These are phyloP conservation scores for Synchiropus splendidus DNA, from an alignment of 2,113 vertebrate genomes.

Conservation along the genomic window DNA sequence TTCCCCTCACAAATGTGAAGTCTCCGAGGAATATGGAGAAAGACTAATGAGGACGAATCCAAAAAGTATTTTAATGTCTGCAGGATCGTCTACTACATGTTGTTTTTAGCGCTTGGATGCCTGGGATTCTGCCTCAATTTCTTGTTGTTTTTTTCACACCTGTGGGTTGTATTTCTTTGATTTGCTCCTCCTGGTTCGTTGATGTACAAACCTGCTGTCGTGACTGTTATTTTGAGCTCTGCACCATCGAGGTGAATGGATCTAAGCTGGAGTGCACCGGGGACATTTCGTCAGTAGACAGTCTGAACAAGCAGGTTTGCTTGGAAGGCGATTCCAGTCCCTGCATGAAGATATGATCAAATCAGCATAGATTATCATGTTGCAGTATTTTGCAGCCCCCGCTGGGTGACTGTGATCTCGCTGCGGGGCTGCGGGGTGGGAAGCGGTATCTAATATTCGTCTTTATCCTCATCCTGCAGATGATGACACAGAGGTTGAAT, in stretches of 20 bases:
- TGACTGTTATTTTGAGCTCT: no score
- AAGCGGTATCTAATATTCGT: conserved; percentile 28
- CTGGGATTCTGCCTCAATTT: no score
- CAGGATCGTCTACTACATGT: no score
- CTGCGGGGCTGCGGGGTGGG: conserved; percentile 31
- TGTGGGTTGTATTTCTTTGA: no score
- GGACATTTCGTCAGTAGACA: conserved; percentile 18
- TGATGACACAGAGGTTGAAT: conserved; percentile 30
- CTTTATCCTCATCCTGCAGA: conserved; percentile 19
- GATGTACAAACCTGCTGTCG: no score
- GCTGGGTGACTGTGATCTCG: conserved; percentile 40
- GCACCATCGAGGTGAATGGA: conserved; percentile 7
- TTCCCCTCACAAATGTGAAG: conserved; percentile 46
- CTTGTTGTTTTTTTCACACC: no score
- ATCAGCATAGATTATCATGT: conserved; percentile 55
- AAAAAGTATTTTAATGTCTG: conserved; percentile 57
- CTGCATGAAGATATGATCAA: conserved; percentile 39
- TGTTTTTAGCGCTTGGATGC: no score
- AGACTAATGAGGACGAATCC: no score
- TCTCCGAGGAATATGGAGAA: no score
- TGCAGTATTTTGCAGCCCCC: conserved; percentile 36
- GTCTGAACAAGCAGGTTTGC: conserved; percentile 23
- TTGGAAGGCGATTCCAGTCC: conserved; percentile 30
- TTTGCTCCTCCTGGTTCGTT: no score
- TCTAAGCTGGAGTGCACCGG: conserved; percentile 10